Evolutionary conservation across 2,888 invertebrate species (phyloP).

Genomic region (Calameuta pallipes): DNA sequence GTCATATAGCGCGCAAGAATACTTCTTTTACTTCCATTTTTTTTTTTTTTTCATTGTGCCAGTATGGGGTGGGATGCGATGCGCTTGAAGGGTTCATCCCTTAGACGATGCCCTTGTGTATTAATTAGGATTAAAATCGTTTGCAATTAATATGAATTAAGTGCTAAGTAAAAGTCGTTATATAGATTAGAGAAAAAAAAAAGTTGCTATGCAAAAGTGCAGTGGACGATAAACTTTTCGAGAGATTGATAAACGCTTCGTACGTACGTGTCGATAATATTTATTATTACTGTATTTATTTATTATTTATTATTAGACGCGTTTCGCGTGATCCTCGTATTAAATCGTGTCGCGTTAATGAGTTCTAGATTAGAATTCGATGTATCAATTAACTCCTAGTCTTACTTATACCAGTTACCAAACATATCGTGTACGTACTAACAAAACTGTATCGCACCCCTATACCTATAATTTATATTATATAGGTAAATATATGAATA

Average conservation of each 20-base stretch:
- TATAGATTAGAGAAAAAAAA: not conserved
- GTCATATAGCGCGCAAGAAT: not conserved
- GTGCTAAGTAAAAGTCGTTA: not conserved
- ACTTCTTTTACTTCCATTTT: not conserved
- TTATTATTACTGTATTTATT: not conserved
- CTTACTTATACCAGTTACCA: constrained; percentile 49
- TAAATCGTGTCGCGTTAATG: not conserved
- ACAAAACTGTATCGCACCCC: constrained; percentile 25
- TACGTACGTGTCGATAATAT: not conserved
- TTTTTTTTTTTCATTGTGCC: not conserved
- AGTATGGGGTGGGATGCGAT: not conserved
- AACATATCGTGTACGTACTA: constrained; percentile 43
- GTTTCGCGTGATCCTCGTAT: not conserved
- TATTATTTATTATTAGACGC: not conserved
- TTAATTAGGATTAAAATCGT: not conserved
- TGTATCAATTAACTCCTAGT: constrained; percentile 46
- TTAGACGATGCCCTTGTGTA: not conserved
- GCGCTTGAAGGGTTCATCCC: not conserved
- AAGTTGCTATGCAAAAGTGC: not conserved
- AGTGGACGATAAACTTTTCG: not conserved
- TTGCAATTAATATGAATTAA: not conserved
- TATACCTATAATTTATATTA: constrained; percentile 5
- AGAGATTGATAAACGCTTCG: not conserved
- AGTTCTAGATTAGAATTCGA: not conserved
- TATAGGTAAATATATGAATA: constrained; percentile 10